phyloP scores from a whole-genome alignment of 2,797 vertebrate species.

The Periophthalmus magnuspinnatus region DNA sequence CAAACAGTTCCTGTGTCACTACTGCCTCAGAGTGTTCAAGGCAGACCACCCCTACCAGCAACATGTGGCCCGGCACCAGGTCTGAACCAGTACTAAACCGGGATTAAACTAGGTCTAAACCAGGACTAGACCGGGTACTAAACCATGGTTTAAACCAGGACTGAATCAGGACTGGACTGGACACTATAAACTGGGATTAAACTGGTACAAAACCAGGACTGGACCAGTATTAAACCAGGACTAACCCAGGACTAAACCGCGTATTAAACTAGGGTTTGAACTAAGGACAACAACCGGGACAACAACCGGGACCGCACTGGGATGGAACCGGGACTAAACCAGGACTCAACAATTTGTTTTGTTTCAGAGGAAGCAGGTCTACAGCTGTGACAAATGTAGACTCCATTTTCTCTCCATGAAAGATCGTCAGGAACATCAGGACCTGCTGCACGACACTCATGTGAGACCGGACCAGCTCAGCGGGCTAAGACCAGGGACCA shows the following conservation, averaged over 20 bases:
- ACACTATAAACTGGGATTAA: no score
- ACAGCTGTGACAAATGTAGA: slow-evolving; percentile 88
- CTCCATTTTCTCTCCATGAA: slow-evolving; percentile 89
- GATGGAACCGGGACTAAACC: no score
- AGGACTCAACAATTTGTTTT: background rate
- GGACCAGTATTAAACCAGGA: no score
- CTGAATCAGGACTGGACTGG: no score
- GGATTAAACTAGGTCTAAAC: background rate
- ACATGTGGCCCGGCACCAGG: slow-evolving; percentile 90
- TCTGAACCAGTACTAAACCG: slow-evolving; percentile 38
- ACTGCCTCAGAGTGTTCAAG: slow-evolving; percentile 89
- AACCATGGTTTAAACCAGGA: no score
- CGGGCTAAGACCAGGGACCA: slow-evolving; percentile 90
- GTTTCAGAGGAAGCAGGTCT: slow-evolving; percentile 83
- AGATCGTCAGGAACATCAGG: slow-evolving; percentile 85
- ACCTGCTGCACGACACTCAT: slow-evolving; percentile 86
- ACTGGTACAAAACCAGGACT: no score
- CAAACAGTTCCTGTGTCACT: slow-evolving; percentile 85
- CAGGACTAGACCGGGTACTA: background rate
- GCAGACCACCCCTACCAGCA: slow-evolving; percentile 85
- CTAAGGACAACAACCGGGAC: no score
- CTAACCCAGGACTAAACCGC: no score
- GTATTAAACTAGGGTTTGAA: no score
- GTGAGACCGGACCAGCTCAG: slow-evolving; percentile 86
- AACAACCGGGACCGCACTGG: no score